phyloP scores from a whole-genome alignment of 2,113 vertebrate species.

The Acrocephalus kingi region DNA sequence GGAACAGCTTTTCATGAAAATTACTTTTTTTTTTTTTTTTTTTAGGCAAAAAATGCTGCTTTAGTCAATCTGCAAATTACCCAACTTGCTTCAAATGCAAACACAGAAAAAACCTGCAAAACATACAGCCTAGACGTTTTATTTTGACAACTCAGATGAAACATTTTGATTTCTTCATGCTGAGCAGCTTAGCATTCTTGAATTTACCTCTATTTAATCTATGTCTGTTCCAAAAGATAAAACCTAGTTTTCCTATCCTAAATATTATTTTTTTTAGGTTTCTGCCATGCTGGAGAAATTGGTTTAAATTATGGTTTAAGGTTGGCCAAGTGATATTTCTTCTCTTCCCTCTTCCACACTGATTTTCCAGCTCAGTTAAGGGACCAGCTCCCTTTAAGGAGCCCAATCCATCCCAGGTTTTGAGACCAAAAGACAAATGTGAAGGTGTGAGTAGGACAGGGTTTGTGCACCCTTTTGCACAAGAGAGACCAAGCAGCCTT shows the following conservation, averaged over 20 bases:
- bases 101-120: constrained; percentile 13
- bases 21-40: neutral
- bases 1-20: neutral
- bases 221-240: neutral
- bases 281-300: neutral
- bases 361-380: neutral
- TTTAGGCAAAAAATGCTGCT: neutral
- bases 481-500: neutral
- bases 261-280: neutral
- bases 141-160: constrained; percentile 52
- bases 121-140: constrained; percentile 1
- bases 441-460: neutral
- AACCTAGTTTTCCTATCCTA: neutral
- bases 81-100: constrained; percentile 29
- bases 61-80: constrained; percentile 32
- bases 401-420: neutral
- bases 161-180: constrained; percentile 45
- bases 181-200: constrained; percentile 1
- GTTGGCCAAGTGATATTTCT: neutral
- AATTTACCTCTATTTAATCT: constrained; percentile 16
- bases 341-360: neutral
- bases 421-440: neutral
- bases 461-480: neutral
- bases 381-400: neutral
- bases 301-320: neutral